Evolutionary conservation across 2,113 vertebrate genomes (phyloP).

Genomic region (Lophura nycthemera): DNA sequence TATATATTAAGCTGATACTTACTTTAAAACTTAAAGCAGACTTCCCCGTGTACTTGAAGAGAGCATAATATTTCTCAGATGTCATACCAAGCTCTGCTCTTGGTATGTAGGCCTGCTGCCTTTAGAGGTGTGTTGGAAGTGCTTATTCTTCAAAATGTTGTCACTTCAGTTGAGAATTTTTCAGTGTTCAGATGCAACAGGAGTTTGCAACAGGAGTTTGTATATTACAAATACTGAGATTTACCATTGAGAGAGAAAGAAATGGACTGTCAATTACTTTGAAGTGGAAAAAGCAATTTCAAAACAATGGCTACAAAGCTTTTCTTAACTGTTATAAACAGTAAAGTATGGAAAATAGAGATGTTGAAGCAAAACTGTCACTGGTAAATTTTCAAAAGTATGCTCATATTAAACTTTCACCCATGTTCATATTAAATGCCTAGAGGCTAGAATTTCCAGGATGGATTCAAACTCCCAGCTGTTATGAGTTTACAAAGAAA

Average conservation of each 20-base stretch:
- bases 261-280: neutral
- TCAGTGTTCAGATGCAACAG: neutral
- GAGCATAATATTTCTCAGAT: rapidly evolving
- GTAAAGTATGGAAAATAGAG: neutral
- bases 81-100: neutral
- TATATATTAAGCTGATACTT: neutral
- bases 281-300: neutral
- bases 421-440: neutral
- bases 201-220: neutral
- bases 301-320: neutral
- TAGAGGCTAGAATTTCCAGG: neutral
- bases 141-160: neutral
- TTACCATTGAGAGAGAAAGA: neutral
- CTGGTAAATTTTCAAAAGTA: neutral
- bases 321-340: neutral
- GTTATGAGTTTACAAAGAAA: neutral
- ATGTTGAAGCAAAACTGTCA: neutral
- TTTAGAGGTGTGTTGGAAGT: neutral
- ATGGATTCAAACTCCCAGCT: neutral
- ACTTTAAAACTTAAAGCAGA: neutral
- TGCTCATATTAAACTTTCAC: neutral
- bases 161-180: neutral
- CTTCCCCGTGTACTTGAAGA: neutral
- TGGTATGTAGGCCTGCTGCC: neutral
- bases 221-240: neutral